Evolutionary conservation across 2,888 invertebrate genomes (phyloP).

Genomic region (Helicoverpa assulta): DNA sequence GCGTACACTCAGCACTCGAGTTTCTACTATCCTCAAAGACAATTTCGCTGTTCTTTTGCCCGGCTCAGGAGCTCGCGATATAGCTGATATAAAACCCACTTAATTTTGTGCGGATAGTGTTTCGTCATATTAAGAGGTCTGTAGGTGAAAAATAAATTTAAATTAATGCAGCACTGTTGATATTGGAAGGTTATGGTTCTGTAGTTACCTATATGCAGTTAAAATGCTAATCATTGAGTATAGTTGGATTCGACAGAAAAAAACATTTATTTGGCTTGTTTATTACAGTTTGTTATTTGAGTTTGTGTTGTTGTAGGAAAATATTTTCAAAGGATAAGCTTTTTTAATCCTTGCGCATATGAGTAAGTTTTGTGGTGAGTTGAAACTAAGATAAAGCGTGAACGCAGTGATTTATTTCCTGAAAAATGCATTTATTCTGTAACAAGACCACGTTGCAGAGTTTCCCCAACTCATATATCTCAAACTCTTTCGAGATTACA

Average conservation of each 20-base stretch:
- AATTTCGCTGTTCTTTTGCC: conserved; percentile 79
- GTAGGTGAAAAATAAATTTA: neutral
- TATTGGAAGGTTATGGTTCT: too few relatives aligned
- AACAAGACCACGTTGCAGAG: conserved; percentile 65
- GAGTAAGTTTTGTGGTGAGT: conserved; percentile 17
- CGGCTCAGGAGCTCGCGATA: conserved; percentile 75
- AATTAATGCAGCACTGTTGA: too few relatives aligned
- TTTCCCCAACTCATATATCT: conserved; percentile 75
- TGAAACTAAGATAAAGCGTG: conserved; percentile 43
- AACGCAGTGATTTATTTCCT: conserved; percentile 50
- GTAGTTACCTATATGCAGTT: too few relatives aligned
- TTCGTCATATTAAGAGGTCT: conserved; percentile 27
- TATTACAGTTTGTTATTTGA: too few relatives aligned
- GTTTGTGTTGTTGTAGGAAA: neutral
- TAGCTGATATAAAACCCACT: conserved; percentile 73
- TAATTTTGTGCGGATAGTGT: conserved; percentile 70
- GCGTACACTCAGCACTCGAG: conserved; percentile 81
- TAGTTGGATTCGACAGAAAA: too few relatives aligned
- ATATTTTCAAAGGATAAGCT: neutral
- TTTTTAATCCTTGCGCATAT: conserved; percentile 23
- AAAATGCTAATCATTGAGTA: too few relatives aligned
- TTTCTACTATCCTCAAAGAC: conserved; percentile 81
- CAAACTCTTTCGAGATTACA: conserved; percentile 82
- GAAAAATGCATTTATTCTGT: conserved; percentile 66
- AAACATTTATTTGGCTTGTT: too few relatives aligned